Conservation (phyloP, 2,113 vertebrate genomes). For the Geococcyx californianus region DNA sequence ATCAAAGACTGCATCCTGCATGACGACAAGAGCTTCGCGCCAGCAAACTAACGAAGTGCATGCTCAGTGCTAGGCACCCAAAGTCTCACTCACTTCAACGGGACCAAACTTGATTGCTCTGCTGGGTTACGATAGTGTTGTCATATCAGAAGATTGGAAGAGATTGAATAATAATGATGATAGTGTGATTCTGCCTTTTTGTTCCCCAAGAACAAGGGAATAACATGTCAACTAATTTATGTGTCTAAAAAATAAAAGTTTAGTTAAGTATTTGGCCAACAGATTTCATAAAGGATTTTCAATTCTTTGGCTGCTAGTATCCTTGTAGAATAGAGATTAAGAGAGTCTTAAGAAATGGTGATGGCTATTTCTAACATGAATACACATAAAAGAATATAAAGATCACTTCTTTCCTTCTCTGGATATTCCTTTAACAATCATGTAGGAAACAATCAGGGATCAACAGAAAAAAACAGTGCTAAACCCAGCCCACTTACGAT, state of each 20-base stretch:
- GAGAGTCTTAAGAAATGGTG: background rate
- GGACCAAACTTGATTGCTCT: background rate
- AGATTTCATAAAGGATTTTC: background rate
- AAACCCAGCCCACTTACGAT: constrained; percentile 73
- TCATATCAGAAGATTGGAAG: background rate
- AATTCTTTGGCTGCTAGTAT: background rate
- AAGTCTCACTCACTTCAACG: background rate
- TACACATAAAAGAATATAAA: background rate
- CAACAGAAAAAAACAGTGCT: background rate
- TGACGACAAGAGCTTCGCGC: background rate
- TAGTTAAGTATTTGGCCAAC: background rate
- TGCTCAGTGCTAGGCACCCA: background rate
- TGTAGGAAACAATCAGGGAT: background rate
- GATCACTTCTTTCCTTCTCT: background rate
- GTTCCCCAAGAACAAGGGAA: background rate
- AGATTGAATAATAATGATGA: background rate
- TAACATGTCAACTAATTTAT: background rate
- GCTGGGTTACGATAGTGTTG: background rate
- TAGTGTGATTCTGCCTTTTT: background rate
- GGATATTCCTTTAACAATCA: background rate
- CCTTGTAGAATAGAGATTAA: background rate
- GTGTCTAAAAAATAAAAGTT: background rate
- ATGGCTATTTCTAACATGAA: background rate
- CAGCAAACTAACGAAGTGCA: background rate
- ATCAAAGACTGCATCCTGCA: constrained; percentile 12